A percentile compares a stretch with the other conserved stretches of the same genome.
phyloP scores from a whole-genome alignment of 2,797 vertebrate species.

The Oryzias sinensis region DNA sequence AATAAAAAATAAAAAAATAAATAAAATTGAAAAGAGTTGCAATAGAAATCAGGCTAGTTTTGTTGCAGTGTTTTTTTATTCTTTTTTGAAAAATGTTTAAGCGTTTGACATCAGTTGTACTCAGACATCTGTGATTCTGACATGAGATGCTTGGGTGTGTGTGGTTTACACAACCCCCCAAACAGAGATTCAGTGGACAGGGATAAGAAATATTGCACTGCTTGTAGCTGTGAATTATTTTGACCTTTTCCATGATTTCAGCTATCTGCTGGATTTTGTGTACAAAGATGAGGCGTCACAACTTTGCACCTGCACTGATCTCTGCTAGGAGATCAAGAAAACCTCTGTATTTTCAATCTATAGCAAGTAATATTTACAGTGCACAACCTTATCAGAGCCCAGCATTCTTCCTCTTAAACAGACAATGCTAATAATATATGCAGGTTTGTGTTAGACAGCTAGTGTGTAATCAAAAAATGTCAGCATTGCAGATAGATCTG shows the following conservation, averaged over 20 bases:
- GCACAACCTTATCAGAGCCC: conserved; percentile 55
- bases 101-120: conserved; percentile 64
- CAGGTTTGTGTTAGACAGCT: conserved; percentile 38
- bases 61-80: conserved; percentile 59
- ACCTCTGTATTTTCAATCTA: conserved; percentile 33
- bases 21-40: conserved; percentile 57
- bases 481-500: conserved; percentile 4
- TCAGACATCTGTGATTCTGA: conserved; percentile 66
- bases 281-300: conserved; percentile 3
- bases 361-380: conserved; percentile 46
- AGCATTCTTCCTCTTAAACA: conserved; percentile 61
- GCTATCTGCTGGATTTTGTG: background rate
- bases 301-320: conserved; percentile 1
- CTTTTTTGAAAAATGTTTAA: conserved; percentile 61
- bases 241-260: background rate
- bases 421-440: conserved; percentile 39
- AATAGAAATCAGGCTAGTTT: conserved; percentile 57
- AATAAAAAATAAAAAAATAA: no score
- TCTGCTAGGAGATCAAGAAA: conserved; percentile 24
- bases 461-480: conserved; percentile 25
- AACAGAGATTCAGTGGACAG: background rate
- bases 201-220: background rate
- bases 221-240: background rate
- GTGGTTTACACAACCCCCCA: conserved; percentile 57
- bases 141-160: conserved; percentile 22